Conservation (phyloP, 2,797 vertebrate species). For the Limnodromus scolopaceus region DNA sequence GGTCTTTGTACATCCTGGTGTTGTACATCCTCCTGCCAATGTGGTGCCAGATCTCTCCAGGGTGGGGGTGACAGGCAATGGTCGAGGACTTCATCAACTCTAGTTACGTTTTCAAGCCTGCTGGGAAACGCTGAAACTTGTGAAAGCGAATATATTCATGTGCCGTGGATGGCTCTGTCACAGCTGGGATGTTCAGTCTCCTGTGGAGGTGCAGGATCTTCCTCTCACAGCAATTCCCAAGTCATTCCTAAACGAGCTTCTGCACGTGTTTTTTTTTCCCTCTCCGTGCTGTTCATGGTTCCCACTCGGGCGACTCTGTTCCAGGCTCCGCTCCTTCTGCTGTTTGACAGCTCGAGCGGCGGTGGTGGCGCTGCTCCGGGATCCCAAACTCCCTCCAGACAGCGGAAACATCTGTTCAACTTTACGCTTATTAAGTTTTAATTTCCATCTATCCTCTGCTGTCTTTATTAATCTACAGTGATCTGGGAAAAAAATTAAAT, state of each 20-base stretch:
- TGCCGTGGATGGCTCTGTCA: not conserved
- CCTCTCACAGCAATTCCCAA: not conserved
- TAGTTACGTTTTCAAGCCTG: not conserved
- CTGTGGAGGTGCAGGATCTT: not conserved
- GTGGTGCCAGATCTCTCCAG: not conserved
- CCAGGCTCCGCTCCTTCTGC: not conserved
- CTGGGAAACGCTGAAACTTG: not conserved
- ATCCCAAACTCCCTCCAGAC: not conserved
- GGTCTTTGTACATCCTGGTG: not conserved
- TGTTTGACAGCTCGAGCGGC: not conserved
- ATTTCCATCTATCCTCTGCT: not conserved
- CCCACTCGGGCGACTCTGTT: not conserved
- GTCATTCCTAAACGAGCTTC: not conserved
- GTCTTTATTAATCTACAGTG: slow-evolving; percentile 30
- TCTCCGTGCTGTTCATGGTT: accelerated
- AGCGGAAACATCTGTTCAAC: slow-evolving; percentile 24
- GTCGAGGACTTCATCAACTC: not conserved
- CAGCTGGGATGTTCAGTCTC: not conserved
- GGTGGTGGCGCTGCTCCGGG: not conserved
- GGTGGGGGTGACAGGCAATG: not conserved
- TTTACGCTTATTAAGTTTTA: slow-evolving; percentile 20
- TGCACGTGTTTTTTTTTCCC: not conserved
- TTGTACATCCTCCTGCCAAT: not conserved
- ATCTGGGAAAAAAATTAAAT: slow-evolving; percentile 28
- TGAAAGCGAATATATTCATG: not conserved